Conservation (phyloP, 2,888 invertebrate genomes). For the Eumacrocentrus americanus region DNA sequence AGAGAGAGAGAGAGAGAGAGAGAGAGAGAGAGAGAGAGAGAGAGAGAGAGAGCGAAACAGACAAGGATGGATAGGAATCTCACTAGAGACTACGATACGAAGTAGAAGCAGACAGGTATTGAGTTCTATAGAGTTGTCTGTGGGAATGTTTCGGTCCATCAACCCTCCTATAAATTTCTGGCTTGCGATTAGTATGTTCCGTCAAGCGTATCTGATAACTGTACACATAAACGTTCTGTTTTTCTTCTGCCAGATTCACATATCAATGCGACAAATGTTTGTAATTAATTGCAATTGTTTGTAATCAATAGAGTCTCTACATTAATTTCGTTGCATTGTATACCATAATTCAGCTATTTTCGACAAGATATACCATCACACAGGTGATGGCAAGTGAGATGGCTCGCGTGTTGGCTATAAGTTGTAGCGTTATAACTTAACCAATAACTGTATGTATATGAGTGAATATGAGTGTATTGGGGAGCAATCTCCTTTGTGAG, state of each 20-base stretch:
- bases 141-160: constrained; percentile 45
- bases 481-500: constrained; percentile 23
- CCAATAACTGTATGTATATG: not conserved
- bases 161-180: constrained; percentile 28
- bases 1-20: too few species aligned
- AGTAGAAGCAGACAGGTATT: not conserved
- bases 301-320: too few species aligned
- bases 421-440: not conserved
- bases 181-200: constrained; percentile 26
- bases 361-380: not conserved
- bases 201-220: constrained; percentile 34
- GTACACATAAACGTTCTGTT: constrained; percentile 13
- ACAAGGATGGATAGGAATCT: not conserved
- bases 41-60: too few species aligned
- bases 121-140: constrained; percentile 33
- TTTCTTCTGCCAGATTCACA: not conserved
- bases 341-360: not conserved
- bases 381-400: not conserved
- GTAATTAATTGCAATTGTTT: not conserved
- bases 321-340: not conserved
- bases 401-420: not conserved
- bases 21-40: too few species aligned
- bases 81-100: not conserved
- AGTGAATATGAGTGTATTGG: constrained; percentile 5
- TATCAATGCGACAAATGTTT: not conserved